Conservation (phyloP, 2,113 vertebrate species). For the Oreochromis spilurus region DNA sequence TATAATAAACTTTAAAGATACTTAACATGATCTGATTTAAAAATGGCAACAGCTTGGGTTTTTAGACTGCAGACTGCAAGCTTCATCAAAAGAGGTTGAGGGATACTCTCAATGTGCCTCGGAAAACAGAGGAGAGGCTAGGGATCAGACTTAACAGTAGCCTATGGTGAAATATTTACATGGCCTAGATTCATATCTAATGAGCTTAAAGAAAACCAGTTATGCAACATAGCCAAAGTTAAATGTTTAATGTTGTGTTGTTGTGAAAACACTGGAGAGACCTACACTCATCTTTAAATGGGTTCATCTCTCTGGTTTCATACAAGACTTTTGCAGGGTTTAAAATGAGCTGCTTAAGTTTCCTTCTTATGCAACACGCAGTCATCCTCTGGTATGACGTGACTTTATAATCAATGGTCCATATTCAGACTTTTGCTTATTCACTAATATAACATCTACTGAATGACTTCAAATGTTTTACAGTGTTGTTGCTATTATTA, state of each 20-base stretch:
- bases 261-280: constrained; percentile 32
- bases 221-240: constrained; percentile 46
- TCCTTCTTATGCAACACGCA: neutral
- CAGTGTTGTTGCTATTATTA: constrained; percentile 1
- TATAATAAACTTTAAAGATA: neutral
- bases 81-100: neutral
- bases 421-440: neutral
- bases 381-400: neutral
- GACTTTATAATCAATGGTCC: neutral
- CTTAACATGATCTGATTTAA: neutral
- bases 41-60: constrained; percentile 5
- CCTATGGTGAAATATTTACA: constrained; percentile 67
- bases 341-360: neutral
- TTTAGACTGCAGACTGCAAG: neutral
- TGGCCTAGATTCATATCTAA: constrained; percentile 68
- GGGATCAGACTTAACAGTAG: constrained; percentile 53
- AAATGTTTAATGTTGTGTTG: constrained; percentile 63
- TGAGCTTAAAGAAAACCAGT: constrained; percentile 58
- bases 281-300: constrained; percentile 12
- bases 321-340: neutral
- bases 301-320: neutral
- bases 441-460: neutral
- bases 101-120: neutral
- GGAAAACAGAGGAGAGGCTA: constrained; percentile 21
- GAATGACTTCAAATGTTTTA: constrained; percentile 9